Conservation (phyloP, 2,888 invertebrate genomes). For the Cylindroiulus punctatus region DNA sequence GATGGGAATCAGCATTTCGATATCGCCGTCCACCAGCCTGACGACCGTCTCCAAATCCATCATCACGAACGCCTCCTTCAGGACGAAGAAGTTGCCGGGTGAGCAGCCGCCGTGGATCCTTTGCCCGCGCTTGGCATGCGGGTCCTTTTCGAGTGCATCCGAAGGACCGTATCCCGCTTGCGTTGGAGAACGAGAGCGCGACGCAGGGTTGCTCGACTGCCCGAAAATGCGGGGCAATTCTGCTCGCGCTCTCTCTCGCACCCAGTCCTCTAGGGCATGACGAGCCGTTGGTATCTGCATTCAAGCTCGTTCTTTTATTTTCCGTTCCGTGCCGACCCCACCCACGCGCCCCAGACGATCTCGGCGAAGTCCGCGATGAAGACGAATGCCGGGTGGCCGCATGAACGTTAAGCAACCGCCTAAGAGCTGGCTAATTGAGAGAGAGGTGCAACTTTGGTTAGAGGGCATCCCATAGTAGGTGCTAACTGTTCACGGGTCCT, state of each 20-base stretch:
- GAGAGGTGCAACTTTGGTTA: background rate
- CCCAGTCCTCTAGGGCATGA: background rate
- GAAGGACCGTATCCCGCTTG: background rate
- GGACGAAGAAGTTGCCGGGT: conserved; percentile 96
- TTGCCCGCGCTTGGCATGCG: background rate
- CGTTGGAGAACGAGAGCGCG: background rate
- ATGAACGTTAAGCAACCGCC: background rate
- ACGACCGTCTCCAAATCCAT: conserved; percentile 76
- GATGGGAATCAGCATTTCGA: conserved; percentile 82
- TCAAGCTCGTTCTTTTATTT: conserved; percentile 11
- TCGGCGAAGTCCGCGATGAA: background rate
- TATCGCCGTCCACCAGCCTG: conserved; percentile 75
- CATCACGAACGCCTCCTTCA: conserved; percentile 98
- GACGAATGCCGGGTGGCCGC: background rate
- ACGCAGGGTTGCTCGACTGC: background rate
- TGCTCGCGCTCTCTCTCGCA: too few relatives aligned
- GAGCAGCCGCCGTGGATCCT: conserved; percentile 62
- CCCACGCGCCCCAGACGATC: background rate
- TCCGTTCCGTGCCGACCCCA: background rate
- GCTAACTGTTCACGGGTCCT: background rate
- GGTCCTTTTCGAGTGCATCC: background rate
- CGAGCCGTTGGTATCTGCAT: background rate
- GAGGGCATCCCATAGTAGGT: conserved; percentile 27
- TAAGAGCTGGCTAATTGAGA: background rate
- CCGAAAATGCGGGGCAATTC: too few relatives aligned